A percentile compares a stretch with the other conserved stretches of the same genome.
These are phyloP conservation scores for Scaptomyza tumidula DNA, from an alignment of 2,888 invertebrate genomes.

Conservation along the genomic window DNA sequence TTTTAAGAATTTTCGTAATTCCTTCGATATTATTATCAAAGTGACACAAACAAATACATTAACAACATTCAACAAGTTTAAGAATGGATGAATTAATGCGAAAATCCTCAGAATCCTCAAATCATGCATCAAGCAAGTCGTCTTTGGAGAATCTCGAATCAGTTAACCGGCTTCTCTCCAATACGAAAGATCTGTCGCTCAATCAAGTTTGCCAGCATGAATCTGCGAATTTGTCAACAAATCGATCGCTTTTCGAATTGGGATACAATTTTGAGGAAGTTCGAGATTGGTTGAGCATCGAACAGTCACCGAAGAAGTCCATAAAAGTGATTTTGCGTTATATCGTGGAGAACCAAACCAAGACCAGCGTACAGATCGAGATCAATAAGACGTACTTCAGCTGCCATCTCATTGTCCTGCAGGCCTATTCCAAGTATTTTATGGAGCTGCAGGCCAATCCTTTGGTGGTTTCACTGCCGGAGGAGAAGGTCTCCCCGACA, in stretches of 20 bases:
- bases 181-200: constrained; percentile 51
- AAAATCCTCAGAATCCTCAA: neutral
- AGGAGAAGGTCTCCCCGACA: constrained; percentile 85
- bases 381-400: constrained; percentile 67
- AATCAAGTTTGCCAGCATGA: constrained; percentile 19
- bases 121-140: constrained; percentile 19
- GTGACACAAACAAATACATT: constrained; percentile 1
- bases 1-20: neutral
- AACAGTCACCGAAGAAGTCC: constrained; percentile 42
- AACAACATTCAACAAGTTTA: neutral
- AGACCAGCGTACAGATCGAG: constrained; percentile 56
- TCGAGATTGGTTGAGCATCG: constrained; percentile 35
- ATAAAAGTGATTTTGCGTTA: constrained; percentile 51
- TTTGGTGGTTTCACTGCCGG: constrained; percentile 42
- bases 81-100: constrained; percentile 50
- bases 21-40: constrained; percentile 4
- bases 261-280: constrained; percentile 63
- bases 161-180: constrained; percentile 43
- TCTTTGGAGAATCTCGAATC: constrained; percentile 29
- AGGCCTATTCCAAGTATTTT: constrained; percentile 80
- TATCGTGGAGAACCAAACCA: constrained; percentile 59
- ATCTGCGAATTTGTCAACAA: neutral
- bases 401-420: constrained; percentile 78
- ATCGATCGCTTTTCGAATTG: constrained; percentile 54
- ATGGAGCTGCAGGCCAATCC: constrained; percentile 48